These are phyloP conservation scores for Eidolon dupreanum DNA, from an alignment of 2,797 vertebrate species.

Conservation along the genomic window DNA sequence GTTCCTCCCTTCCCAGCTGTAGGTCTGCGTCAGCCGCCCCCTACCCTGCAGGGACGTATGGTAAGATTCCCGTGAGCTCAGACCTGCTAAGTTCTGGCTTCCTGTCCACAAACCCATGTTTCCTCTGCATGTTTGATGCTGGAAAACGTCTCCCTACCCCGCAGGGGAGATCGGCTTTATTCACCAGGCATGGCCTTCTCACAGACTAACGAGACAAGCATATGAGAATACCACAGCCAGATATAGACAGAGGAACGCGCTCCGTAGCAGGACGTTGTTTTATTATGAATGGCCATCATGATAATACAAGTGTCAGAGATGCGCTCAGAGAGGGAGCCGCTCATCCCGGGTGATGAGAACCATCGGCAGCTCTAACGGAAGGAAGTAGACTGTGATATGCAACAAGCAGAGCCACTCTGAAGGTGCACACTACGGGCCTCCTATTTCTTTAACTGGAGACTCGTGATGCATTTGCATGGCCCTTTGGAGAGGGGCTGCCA, in stretches of 20 bases:
- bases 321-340: neutral
- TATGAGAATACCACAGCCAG: neutral
- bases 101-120: neutral
- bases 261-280: neutral
- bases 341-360: neutral
- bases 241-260: neutral
- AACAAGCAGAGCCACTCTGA: too few relatives aligned
- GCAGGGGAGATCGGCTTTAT: neutral
- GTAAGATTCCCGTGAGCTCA: neutral
- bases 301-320: neutral
- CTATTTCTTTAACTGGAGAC: neutral
- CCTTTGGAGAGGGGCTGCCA: neutral
- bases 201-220: neutral
- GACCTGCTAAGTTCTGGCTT: neutral
- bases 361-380: neutral
- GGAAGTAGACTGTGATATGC: neutral
- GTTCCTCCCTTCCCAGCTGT: neutral
- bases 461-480: rapidly evolving
- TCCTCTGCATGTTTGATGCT: neutral
- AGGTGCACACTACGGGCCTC: too few relatives aligned
- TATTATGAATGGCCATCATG: neutral
- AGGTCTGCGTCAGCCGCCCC: neutral
- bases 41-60: neutral
- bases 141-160: neutral
- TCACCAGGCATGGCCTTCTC: neutral